phyloP scores from a whole-genome alignment of 2,888 invertebrate genomes.

The Hemistola chrysoprasaria region DNA sequence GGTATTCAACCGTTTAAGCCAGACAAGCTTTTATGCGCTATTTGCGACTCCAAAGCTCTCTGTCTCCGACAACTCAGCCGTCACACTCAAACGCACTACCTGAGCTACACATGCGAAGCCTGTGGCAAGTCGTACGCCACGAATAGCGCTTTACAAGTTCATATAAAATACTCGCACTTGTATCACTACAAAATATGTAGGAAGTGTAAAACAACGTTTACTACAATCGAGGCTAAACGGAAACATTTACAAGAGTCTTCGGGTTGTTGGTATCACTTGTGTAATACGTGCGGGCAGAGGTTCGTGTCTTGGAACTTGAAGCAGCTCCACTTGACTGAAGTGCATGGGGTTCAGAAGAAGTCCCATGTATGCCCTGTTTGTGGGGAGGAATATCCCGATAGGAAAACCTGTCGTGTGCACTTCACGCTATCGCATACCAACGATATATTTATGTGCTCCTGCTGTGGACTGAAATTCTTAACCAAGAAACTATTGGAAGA shows the following conservation, averaged over 20 bases:
- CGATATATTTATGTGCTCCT: slow-evolving; percentile 60
- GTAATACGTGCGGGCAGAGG: slow-evolving; percentile 58
- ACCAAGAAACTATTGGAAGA: slow-evolving; percentile 59
- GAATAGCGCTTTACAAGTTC: slow-evolving; percentile 54
- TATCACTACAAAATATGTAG: slow-evolving; percentile 56
- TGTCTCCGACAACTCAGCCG: slow-evolving; percentile 60
- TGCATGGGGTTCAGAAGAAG: slow-evolving; percentile 53
- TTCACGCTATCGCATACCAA: slow-evolving; percentile 57
- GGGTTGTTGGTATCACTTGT: slow-evolving; percentile 63
- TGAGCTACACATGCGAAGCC: slow-evolving; percentile 63
- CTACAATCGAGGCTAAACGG: slow-evolving; percentile 50
- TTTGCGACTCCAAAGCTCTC: slow-evolving; percentile 53
- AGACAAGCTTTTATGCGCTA: slow-evolving; percentile 53
- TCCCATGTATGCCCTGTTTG: slow-evolving; percentile 60
- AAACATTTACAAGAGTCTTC: slow-evolving; percentile 51
- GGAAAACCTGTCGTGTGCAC: slow-evolving; percentile 49
- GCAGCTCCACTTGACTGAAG: slow-evolving; percentile 52
- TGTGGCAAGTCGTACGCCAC: slow-evolving; percentile 70
- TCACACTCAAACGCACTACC: slow-evolving; percentile 65
- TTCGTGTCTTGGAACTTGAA: slow-evolving; percentile 60
- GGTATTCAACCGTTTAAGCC: slow-evolving; percentile 66
- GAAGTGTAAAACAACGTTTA: slow-evolving; percentile 61
- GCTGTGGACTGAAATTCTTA: slow-evolving; percentile 63
- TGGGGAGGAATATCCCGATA: slow-evolving; percentile 48
- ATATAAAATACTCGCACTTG: slow-evolving; percentile 56